Conservation (phyloP, 2,113 vertebrate genomes). For the Spizaetus ornatus region DNA sequence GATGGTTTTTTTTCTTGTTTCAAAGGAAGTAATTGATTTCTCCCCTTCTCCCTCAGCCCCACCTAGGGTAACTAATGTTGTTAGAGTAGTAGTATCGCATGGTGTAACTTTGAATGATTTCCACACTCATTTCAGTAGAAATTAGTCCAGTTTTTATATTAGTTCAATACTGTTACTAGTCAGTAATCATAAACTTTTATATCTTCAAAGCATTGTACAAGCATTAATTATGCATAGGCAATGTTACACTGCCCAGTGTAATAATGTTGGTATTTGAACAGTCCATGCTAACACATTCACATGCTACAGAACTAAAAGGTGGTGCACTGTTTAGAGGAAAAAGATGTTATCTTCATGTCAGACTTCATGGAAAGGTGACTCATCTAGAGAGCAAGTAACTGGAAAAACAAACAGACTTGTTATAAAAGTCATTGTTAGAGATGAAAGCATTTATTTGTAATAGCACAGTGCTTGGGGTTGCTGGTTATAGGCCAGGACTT, state of each 20-base stretch:
- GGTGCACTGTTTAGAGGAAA: not conserved
- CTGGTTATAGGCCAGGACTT: not conserved
- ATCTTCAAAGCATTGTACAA: not conserved
- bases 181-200: not conserved
- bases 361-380: not conserved
- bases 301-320: not conserved
- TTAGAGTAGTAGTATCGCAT: not conserved
- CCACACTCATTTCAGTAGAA: not conserved
- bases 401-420: not conserved
- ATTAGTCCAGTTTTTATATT: not conserved
- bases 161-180: not conserved
- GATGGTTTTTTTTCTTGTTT: not conserved
- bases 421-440: not conserved
- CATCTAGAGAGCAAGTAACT: not conserved
- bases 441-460: not conserved
- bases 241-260: not conserved
- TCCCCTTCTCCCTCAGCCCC: not conserved
- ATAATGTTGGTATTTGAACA: not conserved
- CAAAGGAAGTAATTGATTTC: not conserved
- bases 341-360: not conserved
- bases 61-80: not conserved
- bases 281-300: not conserved
- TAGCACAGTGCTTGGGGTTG: not conserved
- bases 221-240: not conserved
- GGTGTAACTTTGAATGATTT: not conserved